Evolutionary conservation across 2,888 invertebrate genomes (phyloP), one percentile per base, ranked within the genome.

Genomic region (Lamproptera curius): DNA sequence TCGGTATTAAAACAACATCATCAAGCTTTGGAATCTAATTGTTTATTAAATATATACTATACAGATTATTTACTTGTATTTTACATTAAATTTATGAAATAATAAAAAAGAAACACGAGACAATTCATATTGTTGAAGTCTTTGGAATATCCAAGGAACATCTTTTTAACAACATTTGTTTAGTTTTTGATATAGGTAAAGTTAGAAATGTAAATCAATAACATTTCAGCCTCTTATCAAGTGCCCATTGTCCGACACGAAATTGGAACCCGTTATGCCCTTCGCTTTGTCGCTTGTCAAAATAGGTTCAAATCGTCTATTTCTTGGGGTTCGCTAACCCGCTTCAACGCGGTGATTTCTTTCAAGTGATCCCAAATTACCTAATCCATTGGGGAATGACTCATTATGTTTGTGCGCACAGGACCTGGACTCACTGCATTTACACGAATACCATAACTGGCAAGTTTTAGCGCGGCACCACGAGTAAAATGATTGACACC

Each of bases 351-450:
- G 0, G 57, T 53, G 5, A n/a, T 6, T 10, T 16, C 2, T 1
- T 2, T 13, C 0, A 23, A 0, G 0, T 9, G 2, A 0, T 55
- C 53, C 34, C 45, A 44, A 0, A 17, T 6, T 1, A 28, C 13
- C 13, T 6, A 28, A 2, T 9, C 28, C 28, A 10, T 28, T 2
- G 28, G 6, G 20, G 20, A 6, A 6, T 37, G 37, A 10, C 1
- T 26, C 15, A 55, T 91, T 87, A 80, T 52, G 94, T 62, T 57
- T 1, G 96, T 71, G 0, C 20, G 42, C 0, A 64, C 62, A 1
- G 62, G 53, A 0, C 67, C 69, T 15, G 40, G 40, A 3, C 31
- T 40, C 63, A 70, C 53, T 1, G 61, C 40, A 41, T 73, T 70
- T 0, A 95, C 95, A 20, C 20, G 3, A 6, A 31, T 31, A 4